These are phyloP conservation scores for Simalia tracyae DNA, from an alignment of 2,797 vertebrate species.

Conservation along the genomic window DNA sequence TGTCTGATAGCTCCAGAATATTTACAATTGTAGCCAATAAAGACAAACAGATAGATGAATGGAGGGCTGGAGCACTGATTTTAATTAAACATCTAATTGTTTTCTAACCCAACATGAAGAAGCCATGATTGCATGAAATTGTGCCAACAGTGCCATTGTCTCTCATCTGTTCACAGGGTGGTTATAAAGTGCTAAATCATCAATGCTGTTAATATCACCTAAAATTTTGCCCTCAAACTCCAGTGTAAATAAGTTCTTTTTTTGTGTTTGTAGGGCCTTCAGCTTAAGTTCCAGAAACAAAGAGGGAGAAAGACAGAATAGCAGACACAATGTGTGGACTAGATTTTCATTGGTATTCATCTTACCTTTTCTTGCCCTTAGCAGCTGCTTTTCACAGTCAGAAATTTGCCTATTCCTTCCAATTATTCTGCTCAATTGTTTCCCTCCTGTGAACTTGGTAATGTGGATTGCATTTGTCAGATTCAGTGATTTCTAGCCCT, in stretches of 20 bases:
- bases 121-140: constrained; percentile 34
- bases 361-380: constrained; percentile 6
- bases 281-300: not conserved
- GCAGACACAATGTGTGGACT: not conserved
- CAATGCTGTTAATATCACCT: constrained; percentile 39
- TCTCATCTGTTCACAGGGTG: constrained; percentile 39
- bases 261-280: constrained; percentile 19
- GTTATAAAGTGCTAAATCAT: constrained; percentile 59
- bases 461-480: not conserved
- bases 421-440: constrained; percentile 13
- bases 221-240: constrained; percentile 30
- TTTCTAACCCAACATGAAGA: constrained; percentile 65
- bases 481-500: not conserved
- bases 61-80: constrained; percentile 43
- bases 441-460: not conserved
- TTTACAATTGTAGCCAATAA: constrained; percentile 67
- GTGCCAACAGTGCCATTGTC: constrained; percentile 56
- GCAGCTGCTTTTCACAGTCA: constrained; percentile 24
- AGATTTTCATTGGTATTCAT: constrained; percentile 29
- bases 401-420: not conserved
- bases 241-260: constrained; percentile 32
- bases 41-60: constrained; percentile 4
- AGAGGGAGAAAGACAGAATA: not conserved
- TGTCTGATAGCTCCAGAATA: constrained; percentile 66
- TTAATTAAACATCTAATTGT: constrained; percentile 70